Evolutionary conservation across 2,888 invertebrate species (phyloP).

Genomic region (Tachina fera): DNA sequence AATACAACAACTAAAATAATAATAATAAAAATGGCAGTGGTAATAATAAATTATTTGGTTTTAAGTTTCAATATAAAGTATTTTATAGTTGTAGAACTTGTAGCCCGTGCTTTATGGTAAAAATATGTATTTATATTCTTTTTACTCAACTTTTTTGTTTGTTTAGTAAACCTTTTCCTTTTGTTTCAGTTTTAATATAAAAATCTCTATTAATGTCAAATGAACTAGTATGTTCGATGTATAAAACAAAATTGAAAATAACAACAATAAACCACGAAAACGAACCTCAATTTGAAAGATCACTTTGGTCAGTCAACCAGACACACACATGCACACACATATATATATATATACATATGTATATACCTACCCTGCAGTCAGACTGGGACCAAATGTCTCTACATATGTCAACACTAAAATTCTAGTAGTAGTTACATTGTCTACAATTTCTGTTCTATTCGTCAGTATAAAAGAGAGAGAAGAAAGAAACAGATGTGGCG

Average conservation of each 20-base stretch:
- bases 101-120: background rate
- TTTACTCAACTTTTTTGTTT: background rate
- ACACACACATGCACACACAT: conserved; percentile 15
- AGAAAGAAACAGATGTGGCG: no score
- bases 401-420: no score
- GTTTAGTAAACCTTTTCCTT: background rate
- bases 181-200: conserved; percentile 52
- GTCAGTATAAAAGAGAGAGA: no score
- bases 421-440: no score
- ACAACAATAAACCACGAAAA: conserved; percentile 56
- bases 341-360: background rate
- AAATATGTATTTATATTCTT: no score
- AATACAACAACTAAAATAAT: conserved; percentile 6
- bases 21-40: conserved; percentile 24
- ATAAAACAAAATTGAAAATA: conserved; percentile 52
- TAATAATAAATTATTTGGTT: conserved; percentile 68
- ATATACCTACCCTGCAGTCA: no score
- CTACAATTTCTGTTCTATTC: no score
- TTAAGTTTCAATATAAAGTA: conserved; percentile 67
- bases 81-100: conserved; percentile 56
- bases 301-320: conserved; percentile 66
- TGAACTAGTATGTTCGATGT: conserved; percentile 45
- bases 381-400: no score
- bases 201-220: conserved; percentile 60
- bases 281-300: conserved; percentile 67